These are phyloP conservation scores for Trissolcus brochymenae DNA, from an alignment of 2,888 invertebrate genomes.

Conservation along the genomic window DNA sequence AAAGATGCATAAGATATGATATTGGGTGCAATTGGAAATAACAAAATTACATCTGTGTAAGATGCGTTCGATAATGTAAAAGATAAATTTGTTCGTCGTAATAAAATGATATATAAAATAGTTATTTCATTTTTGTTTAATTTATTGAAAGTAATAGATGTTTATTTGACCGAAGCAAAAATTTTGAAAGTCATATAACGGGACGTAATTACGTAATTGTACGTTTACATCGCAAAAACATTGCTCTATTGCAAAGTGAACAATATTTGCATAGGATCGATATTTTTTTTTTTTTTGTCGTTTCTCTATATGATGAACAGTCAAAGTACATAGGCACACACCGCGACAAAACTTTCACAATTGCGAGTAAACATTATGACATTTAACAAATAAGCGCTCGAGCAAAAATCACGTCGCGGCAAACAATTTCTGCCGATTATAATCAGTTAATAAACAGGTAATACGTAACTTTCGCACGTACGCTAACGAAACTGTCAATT, in stretches of 20 bases:
- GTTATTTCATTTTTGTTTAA: no score
- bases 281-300: background rate
- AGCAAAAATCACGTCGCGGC: slow-evolving; percentile 18
- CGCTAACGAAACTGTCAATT: slow-evolving; percentile 46
- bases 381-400: slow-evolving; percentile 44
- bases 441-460: slow-evolving; percentile 42
- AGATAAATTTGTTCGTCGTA: no score
- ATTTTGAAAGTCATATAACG: no score
- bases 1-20: no score
- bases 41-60: no score
- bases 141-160: no score
- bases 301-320: background rate
- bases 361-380: slow-evolving; percentile 28
- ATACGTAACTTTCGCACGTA: slow-evolving; percentile 40
- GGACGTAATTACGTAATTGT: background rate
- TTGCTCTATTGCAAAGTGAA: background rate
- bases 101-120: no score
- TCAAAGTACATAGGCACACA: background rate
- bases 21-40: no score
- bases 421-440: slow-evolving; percentile 29
- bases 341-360: slow-evolving; percentile 9
- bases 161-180: no score
- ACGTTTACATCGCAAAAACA: background rate
- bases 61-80: no score
- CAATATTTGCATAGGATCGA: background rate